Evolutionary conservation across 30 jellyfish, hydroid and myxozoan genomes (phyloP), one percentile per base, ranked within the genome.

Genomic region (Chironex yamaguchii): DNA sequence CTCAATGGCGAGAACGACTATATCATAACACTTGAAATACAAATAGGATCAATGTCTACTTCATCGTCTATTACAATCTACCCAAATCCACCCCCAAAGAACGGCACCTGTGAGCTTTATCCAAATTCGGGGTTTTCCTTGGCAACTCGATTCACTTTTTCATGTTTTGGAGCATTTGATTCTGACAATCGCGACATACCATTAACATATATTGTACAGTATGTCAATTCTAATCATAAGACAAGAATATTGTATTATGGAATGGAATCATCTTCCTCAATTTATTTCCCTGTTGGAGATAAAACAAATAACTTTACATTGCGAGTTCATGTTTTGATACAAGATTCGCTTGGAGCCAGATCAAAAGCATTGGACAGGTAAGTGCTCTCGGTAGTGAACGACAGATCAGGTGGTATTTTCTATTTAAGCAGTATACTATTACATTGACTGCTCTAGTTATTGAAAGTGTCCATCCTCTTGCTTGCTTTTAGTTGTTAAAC

Each of bases 331-430:
- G 68, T 89, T 28, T 67, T 76, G 65, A 85, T 94, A 12, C 96
- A 94, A 66, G 97, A 94, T 48, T 26, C 96, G 4, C 65, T 81
- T 4, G 99, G 99, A 14, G 96, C 96, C 20, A 33, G 49, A 6
- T 68, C 96, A 3, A 69, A 54, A n/a, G 97, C 95, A 42, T 54
- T 79, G 23, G 78, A 74, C 24, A 78, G 92, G 99, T 94, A 50
- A 24, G 73, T 58, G n/a, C n/a, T n/a, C n/a, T n/a, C n/a, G n/a
- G n/a, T n/a, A n/a, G n/a, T n/a, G n/a, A n/a, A n/a, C n/a, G n/a
- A n/a, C n/a, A n/a, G n/a, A n/a, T n/a, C n/a, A n/a, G n/a, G n/a
- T n/a, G n/a, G n/a, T n/a, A n/a, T n/a, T n/a, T n/a, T n/a, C n/a
- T n/a, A n/a, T n/a, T n/a, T n/a, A n/a, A n/a, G n/a, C n/a, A n/a